Evolutionary conservation across 2,888 invertebrate species (phyloP).

Genomic region (Epirrita christyi): DNA sequence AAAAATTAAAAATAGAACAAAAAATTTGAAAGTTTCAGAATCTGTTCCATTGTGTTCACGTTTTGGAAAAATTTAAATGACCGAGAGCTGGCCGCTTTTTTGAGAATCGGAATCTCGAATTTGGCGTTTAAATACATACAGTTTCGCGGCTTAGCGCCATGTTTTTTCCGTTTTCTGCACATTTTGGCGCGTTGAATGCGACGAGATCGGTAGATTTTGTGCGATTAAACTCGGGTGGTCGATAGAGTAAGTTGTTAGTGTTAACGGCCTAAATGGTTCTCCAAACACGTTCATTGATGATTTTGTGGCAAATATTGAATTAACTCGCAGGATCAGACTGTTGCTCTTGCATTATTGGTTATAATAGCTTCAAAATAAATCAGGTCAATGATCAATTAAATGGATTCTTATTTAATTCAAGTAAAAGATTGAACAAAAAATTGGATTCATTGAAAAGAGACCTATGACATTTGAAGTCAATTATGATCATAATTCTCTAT

Average conservation of each 20-base stretch:
- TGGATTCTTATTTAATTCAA: too few species aligned
- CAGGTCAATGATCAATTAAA: too few species aligned
- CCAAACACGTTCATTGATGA: conserved; percentile 54
- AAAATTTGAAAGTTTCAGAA: conserved; percentile 66
- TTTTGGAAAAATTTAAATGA: conserved; percentile 84
- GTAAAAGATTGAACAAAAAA: too few species aligned
- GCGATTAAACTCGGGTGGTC: conserved; percentile 77
- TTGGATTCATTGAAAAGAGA: too few species aligned
- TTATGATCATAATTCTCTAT: too few species aligned
- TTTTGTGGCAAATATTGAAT: conserved; percentile 39
- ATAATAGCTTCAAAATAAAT: too few species aligned
- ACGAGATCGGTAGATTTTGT: conserved; percentile 74
- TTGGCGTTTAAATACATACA: conserved; percentile 84
- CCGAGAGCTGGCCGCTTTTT: conserved; percentile 75
- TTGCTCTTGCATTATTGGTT: not conserved
- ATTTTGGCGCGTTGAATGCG: conserved; percentile 74
- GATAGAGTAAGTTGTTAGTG: conserved; percentile 80
- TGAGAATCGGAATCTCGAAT: conserved; percentile 72
- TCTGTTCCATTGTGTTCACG: conserved; percentile 84
- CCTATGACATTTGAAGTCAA: too few species aligned
- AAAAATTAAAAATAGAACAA: conserved; percentile 76
- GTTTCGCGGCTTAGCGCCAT: conserved; percentile 84
- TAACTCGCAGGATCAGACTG: not conserved
- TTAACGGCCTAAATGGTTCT: conserved; percentile 69
- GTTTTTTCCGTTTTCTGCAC: conserved; percentile 83